Evolutionary conservation across 1,140 invertebrate species (phyloP).

Genomic region (Rhagoletis zephyria): DNA sequence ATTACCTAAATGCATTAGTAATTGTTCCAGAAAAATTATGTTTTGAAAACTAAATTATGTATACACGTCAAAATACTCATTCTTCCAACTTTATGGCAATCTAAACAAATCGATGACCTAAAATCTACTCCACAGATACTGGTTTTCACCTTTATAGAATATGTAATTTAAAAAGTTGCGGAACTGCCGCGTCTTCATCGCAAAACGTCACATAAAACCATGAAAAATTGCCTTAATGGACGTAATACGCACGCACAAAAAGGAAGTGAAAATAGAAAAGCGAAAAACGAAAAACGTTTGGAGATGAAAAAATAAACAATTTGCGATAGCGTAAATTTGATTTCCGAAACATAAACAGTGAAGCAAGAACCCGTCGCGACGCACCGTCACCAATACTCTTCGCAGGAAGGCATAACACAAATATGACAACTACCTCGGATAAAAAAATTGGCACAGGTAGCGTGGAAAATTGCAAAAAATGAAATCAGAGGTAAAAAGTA

Average conservation of each 20-base stretch:
- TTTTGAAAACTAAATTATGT: too few relatives aligned
- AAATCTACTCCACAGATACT: neutral
- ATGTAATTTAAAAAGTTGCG: neutral
- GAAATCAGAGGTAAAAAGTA: conserved; percentile 48
- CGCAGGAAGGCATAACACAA: neutral
- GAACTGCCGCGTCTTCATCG: neutral
- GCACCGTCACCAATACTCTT: neutral
- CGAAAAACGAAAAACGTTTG: neutral
- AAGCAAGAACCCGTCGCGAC: conserved; percentile 49
- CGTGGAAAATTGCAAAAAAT: conserved; percentile 69
- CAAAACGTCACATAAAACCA: neutral
- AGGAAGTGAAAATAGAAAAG: neutral
- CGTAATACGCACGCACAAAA: neutral
- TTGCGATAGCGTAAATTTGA: conserved; percentile 70
- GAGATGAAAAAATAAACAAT: conserved; percentile 61
- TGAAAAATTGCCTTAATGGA: neutral
- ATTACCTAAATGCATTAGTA: too few relatives aligned
- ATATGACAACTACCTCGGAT: conserved; percentile 13
- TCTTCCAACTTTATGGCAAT: neutral
- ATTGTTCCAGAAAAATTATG: too few relatives aligned
- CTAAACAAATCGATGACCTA: neutral
- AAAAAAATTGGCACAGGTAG: conserved; percentile 72
- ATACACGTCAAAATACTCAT: neutral
- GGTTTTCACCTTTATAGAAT: too few relatives aligned
- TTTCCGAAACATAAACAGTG: conserved; percentile 71